Percentiles rank a stretch among this genome's conserved stretches.
These are phyloP conservation scores for Catharus minimus DNA, from an alignment of 2,113 vertebrate genomes.

Conservation along the genomic window DNA sequence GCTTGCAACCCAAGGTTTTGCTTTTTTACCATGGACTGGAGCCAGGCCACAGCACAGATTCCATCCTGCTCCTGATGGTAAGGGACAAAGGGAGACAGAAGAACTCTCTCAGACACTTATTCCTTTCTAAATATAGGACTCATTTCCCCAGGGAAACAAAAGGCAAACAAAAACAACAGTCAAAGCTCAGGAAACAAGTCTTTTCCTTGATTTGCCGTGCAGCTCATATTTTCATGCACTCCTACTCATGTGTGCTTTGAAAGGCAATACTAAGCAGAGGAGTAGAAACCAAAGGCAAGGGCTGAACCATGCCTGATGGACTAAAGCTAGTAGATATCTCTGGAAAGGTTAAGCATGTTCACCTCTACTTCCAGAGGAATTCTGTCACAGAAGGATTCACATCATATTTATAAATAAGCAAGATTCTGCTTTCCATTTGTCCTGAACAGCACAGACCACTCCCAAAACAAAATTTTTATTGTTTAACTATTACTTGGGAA, in stretches of 20 bases:
- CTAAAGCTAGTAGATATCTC: not conserved
- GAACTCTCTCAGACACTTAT: not conserved
- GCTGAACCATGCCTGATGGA: not conserved
- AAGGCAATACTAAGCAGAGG: not conserved
- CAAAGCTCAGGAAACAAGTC: not conserved
- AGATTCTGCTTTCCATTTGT: not conserved
- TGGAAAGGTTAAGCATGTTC: not conserved
- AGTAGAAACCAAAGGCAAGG: not conserved
- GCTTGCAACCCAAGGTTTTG: fast-evolving
- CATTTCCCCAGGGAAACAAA: not conserved
- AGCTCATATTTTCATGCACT: not conserved
- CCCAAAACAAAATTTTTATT: not conserved
- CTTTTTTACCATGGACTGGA: not conserved
- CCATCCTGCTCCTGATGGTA: not conserved
- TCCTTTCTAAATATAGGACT: not conserved
- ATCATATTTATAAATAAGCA: not conserved
- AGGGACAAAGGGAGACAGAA: not conserved
- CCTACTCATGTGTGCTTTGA: not conserved
- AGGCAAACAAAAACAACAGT: not conserved
- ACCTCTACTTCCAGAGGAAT: not conserved
- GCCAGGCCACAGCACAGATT: not conserved
- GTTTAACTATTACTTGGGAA: not conserved
- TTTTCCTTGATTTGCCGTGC: not conserved
- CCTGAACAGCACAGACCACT: not conserved
- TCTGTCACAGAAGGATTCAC: not conserved